Evolutionary conservation across 1,140 invertebrate species (phyloP).

Genomic region (Heliconius hermathena): DNA sequence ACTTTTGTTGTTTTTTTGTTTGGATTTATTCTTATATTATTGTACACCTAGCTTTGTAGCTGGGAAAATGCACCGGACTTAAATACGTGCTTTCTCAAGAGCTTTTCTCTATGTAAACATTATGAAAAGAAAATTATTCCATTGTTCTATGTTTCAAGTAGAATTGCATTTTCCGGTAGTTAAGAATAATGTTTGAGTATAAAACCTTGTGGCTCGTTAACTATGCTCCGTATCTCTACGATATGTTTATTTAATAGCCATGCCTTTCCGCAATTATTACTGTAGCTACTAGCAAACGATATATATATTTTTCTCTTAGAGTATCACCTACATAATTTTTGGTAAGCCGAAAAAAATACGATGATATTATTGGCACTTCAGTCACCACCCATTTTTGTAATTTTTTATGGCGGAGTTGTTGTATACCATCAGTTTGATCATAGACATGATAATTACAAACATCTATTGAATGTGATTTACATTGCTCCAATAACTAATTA

Average conservation of each 20-base stretch:
- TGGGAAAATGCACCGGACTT: slow-evolving; percentile 9
- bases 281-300: background rate
- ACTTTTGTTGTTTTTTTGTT: too few species aligned
- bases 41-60: background rate
- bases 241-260: background rate
- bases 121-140: slow-evolving; percentile 36
- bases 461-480: too few species aligned
- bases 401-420: too few species aligned
- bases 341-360: too few species aligned
- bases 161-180: slow-evolving; percentile 22
- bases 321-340: too few species aligned
- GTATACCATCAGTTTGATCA: too few species aligned
- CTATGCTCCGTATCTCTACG: background rate
- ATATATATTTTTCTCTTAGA: too few species aligned
- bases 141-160: slow-evolving; percentile 34
- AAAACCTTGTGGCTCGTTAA: slow-evolving; percentile 12
- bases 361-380: too few species aligned
- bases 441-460: too few species aligned
- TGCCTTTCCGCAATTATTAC: background rate
- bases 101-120: slow-evolving; percentile 30
- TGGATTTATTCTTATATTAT: too few species aligned
- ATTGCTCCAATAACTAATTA: too few species aligned
- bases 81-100: slow-evolving; percentile 23
- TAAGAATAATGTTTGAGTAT: slow-evolving; percentile 32
- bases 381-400: too few species aligned